Percentiles rank a stretch among this genome's conserved stretches.
phyloP scores from a whole-genome alignment of 2,797 vertebrate genomes.

The Atherinosoma microstoma region DNA sequence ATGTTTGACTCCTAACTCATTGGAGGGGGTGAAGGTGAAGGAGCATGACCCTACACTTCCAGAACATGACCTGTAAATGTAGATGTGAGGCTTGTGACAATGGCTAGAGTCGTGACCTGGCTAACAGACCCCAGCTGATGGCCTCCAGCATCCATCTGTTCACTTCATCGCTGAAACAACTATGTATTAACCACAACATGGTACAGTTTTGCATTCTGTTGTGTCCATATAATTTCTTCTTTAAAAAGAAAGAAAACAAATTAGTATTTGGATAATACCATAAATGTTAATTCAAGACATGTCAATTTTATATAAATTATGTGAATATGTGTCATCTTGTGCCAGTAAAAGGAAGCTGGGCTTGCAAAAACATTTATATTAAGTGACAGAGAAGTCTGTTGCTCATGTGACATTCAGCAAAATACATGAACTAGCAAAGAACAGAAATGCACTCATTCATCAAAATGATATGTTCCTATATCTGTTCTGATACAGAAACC shows the following conservation, averaged over 20 bases:
- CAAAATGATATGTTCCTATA: constrained; percentile 47
- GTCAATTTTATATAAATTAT: constrained; percentile 1
- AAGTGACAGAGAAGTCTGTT: constrained; percentile 26
- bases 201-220: not conserved
- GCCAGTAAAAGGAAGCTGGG: not conserved
- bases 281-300: constrained; percentile 16
- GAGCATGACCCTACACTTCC: constrained; percentile 73
- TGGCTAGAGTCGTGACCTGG: constrained; percentile 66
- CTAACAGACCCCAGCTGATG: constrained; percentile 76
- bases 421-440: constrained; percentile 38
- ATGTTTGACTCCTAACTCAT: constrained; percentile 69
- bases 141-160: constrained; percentile 72
- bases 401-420: constrained; percentile 30
- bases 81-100: constrained; percentile 64
- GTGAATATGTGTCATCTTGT: not conserved
- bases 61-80: constrained; percentile 79
- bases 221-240: not conserved
- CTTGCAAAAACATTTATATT: constrained; percentile 13
- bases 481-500: constrained; percentile 56
- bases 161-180: constrained; percentile 42
- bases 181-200: not conserved
- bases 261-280: constrained; percentile 8
- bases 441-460: constrained; percentile 47
- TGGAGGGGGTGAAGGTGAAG: constrained; percentile 64
- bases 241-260: constrained; percentile 2